Evolutionary conservation across 1,140 invertebrate genomes (phyloP).

Genomic region (Lepidostoma basale): DNA sequence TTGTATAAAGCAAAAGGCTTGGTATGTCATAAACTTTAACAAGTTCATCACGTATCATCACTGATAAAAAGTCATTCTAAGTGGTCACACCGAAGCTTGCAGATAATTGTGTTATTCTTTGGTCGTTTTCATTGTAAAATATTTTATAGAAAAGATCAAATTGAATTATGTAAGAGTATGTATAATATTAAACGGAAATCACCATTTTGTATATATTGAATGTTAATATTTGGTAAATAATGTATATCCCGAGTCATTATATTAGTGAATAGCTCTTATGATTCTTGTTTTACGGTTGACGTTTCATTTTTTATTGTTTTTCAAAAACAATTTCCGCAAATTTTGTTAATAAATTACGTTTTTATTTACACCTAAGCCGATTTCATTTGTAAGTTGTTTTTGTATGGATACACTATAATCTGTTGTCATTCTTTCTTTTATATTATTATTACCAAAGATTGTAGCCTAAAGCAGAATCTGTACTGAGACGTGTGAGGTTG

Average conservation of each 20-base stretch:
- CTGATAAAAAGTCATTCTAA: too few species aligned
- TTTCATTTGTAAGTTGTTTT: constrained; percentile 24
- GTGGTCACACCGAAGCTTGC: too few species aligned
- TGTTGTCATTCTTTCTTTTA: constrained; percentile 18
- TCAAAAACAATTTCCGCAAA: constrained; percentile 28
- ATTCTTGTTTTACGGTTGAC: constrained; percentile 12
- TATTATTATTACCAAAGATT: constrained; percentile 26
- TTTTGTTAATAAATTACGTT: constrained; percentile 18
- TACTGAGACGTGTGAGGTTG: constrained; percentile 18
- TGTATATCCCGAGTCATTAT: constrained; percentile 16
- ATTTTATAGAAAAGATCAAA: neutral
- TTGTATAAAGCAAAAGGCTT: too few species aligned
- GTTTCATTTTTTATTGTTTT: constrained; percentile 36
- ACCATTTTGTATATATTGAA: constrained; percentile 13
- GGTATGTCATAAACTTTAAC: too few species aligned
- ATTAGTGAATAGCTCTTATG: neutral
- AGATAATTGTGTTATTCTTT: too few species aligned
- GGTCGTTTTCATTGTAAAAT: constrained; percentile 15
- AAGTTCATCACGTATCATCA: too few species aligned
- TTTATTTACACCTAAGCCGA: neutral
- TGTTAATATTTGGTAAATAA: constrained; percentile 14
- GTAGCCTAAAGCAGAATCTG: constrained; percentile 21
- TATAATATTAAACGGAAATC: neutral
- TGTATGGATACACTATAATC: constrained; percentile 19
- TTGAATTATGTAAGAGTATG: neutral